Conservation (phyloP, 2,888 invertebrate genomes). For the Philaethria dido region DNA sequence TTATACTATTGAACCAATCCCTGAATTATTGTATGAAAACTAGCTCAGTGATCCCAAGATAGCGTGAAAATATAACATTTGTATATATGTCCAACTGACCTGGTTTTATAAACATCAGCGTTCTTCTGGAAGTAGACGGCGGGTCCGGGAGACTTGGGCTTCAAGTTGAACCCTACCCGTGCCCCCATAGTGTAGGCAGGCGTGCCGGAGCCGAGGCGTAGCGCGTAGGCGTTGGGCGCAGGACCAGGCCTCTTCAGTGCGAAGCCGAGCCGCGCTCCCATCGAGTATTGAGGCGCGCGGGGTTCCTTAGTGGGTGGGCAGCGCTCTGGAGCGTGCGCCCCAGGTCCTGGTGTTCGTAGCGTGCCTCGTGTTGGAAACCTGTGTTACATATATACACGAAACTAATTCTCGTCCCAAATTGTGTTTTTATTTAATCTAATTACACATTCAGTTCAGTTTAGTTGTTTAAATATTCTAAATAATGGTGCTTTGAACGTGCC, state of each 20-base stretch:
- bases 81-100: conserved; percentile 54
- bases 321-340: conserved; percentile 85
- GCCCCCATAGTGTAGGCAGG: conserved; percentile 75
- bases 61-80: no score
- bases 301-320: conserved; percentile 78
- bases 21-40: no score
- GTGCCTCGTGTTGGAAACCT: conserved; percentile 56
- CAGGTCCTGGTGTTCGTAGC: conserved; percentile 84
- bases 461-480: no score
- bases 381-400: no score
- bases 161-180: conserved; percentile 60
- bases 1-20: no score
- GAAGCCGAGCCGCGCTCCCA: conserved; percentile 76
- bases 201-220: conserved; percentile 71
- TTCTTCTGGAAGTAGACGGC: conserved; percentile 80
- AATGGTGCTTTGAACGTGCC: no score
- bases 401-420: no score
- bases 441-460: no score
- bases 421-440: no score
- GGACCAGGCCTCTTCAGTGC: conserved; percentile 78
- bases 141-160: conserved; percentile 77
- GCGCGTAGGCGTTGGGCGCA: conserved; percentile 85
- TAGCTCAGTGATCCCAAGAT: no score
- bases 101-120: conserved; percentile 64
- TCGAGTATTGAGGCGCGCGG: conserved; percentile 84